These are phyloP conservation scores for Trididemnum clinides DNA, from an alignment of 23 tunicate genomes.

Conservation along the genomic window DNA sequence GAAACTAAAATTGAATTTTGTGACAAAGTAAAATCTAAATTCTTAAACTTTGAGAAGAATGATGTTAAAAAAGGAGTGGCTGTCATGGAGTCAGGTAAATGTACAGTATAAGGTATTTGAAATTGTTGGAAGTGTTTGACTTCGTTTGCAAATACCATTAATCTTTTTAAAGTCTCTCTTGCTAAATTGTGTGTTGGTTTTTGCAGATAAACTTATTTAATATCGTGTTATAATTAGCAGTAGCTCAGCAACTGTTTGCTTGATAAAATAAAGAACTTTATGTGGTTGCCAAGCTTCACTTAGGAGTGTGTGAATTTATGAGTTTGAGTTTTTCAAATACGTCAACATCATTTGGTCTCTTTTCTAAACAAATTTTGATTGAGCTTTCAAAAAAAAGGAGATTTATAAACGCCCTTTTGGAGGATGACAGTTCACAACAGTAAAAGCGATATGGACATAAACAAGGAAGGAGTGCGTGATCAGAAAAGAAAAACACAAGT, in stretches of 20 bases:
- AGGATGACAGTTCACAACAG: conserved; percentile 7
- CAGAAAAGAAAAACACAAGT: too few species aligned
- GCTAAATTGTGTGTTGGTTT: not conserved
- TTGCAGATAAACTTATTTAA: not conserved
- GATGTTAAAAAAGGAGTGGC: too few species aligned
- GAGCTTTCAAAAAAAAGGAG: not conserved
- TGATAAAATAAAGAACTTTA: not conserved
- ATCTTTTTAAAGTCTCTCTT: not conserved
- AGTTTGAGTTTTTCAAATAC: not conserved
- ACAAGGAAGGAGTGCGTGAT: not conserved
- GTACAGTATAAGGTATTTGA: too few species aligned
- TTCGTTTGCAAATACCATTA: too few species aligned
- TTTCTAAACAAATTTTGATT: conserved; percentile 4
- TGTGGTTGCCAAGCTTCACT: conserved; percentile 8
- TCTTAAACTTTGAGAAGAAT: too few species aligned
- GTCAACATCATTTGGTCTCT: not conserved
- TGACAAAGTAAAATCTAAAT: too few species aligned
- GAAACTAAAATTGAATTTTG: too few species aligned
- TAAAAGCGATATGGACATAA: not conserved
- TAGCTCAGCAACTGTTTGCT: not conserved
- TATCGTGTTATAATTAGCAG: not conserved
- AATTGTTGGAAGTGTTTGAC: too few species aligned
- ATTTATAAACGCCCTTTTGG: not conserved
- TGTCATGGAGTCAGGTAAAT: too few species aligned
- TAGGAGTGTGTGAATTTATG: not conserved